Evolutionary conservation across 2,113 vertebrate genomes (phyloP).

Genomic region (Perca schrenkii): DNA sequence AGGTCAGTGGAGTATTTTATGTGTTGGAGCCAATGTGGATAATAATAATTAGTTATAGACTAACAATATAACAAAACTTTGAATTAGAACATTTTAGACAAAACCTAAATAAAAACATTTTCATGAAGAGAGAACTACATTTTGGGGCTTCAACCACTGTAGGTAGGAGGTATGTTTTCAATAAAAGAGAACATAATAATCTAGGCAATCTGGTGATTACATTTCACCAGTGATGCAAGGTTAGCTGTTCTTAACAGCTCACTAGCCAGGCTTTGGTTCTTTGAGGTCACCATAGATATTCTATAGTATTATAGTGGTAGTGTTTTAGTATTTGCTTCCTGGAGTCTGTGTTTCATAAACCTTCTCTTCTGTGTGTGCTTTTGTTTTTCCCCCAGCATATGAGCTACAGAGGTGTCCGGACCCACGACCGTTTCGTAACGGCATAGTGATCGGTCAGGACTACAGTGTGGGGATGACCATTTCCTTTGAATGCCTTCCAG

Average conservation of each 20-base stretch:
- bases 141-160: neutral
- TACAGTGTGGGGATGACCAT: constrained; percentile 96
- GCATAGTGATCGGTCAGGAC: constrained; percentile 94
- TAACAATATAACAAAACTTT: neutral
- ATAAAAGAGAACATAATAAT: neutral
- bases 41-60: neutral
- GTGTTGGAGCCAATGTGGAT: neutral
- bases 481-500: constrained; percentile 94
- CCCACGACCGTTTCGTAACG: constrained; percentile 94
- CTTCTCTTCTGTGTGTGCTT: neutral
- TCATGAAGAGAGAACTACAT: neutral
- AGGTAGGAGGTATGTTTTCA: neutral
- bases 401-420: constrained; percentile 97
- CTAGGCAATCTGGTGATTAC: neutral
- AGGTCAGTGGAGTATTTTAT: neutral
- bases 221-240: neutral
- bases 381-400: constrained; percentile 85
- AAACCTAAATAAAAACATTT: neutral
- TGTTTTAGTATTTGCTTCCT: neutral
- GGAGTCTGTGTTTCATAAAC: constrained; percentile 3
- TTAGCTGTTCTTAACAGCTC: neutral
- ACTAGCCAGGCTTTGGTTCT: neutral
- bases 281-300: neutral
- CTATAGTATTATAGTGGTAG: neutral
- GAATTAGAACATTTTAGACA: neutral